Conservation (phyloP, 2,113 vertebrate genomes). For the Cranoglanis bouderius region DNA sequence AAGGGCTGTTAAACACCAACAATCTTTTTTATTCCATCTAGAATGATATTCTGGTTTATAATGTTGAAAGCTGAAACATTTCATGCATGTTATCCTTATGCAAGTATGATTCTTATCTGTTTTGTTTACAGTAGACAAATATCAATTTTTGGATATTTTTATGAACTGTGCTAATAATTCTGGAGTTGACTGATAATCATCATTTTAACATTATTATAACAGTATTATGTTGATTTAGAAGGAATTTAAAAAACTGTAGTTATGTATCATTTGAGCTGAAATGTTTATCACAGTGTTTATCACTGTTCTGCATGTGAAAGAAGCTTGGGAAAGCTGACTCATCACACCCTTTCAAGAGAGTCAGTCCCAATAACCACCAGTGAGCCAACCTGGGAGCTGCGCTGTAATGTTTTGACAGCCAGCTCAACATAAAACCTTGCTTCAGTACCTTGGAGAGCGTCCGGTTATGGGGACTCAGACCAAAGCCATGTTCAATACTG, state of each 20-base stretch:
- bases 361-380: not conserved
- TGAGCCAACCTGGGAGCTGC: not conserved
- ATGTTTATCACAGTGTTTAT: not conserved
- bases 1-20: not conserved
- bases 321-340: not conserved
- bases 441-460: slow-evolving; percentile 9
- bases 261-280: not conserved
- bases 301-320: not conserved
- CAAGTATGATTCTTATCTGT: not conserved
- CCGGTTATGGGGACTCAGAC: not conserved
- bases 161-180: not conserved
- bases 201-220: not conserved
- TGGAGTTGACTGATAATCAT: not conserved
- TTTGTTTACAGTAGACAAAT: not conserved
- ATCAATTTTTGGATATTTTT: not conserved
- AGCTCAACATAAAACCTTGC: not conserved
- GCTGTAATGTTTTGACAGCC: not conserved
- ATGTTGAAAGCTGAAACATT: not conserved
- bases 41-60: not conserved
- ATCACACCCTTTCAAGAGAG: not conserved
- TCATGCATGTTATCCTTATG: not conserved
- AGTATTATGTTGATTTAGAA: not conserved
- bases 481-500: not conserved
- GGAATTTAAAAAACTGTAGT: not conserved
- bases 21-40: not conserved